Conservation (phyloP, 2,113 vertebrate species). For the Pelmatolapia mariae region DNA sequence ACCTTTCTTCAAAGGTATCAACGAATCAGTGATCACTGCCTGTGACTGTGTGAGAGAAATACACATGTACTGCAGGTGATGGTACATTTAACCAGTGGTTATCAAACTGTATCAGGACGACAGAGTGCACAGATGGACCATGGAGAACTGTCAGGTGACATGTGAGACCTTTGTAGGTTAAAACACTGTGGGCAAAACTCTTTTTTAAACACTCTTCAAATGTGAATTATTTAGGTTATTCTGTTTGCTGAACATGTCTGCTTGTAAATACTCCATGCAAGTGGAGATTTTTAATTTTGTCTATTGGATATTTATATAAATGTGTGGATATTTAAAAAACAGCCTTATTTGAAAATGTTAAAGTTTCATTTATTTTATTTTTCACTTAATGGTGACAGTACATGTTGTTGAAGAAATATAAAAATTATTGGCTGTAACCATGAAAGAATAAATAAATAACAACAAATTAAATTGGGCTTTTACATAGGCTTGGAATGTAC, state of each 20-base stretch:
- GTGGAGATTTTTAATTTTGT: background rate
- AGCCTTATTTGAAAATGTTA: background rate
- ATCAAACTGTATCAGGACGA: background rate
- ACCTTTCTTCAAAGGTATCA: background rate
- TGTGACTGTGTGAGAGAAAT: background rate
- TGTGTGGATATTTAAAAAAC: background rate
- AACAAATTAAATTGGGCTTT: background rate
- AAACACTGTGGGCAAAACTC: background rate
- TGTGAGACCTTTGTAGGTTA: background rate
- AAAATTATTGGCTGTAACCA: background rate
- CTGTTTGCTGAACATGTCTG: background rate
- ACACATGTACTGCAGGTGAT: background rate
- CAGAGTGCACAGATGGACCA: background rate
- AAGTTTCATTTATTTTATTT: background rate
- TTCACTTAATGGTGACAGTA: background rate
- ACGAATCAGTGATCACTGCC: background rate
- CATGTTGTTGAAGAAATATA: background rate
- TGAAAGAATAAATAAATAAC: background rate
- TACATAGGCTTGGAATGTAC: background rate
- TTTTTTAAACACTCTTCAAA: background rate
- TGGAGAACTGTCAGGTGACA: background rate
- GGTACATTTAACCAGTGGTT: background rate
- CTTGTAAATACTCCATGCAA: background rate
- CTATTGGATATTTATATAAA: background rate
- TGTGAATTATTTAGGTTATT: background rate